Evolutionary conservation across 2,797 vertebrate species (phyloP).

Genomic region (Anguilla pacifica): DNA sequence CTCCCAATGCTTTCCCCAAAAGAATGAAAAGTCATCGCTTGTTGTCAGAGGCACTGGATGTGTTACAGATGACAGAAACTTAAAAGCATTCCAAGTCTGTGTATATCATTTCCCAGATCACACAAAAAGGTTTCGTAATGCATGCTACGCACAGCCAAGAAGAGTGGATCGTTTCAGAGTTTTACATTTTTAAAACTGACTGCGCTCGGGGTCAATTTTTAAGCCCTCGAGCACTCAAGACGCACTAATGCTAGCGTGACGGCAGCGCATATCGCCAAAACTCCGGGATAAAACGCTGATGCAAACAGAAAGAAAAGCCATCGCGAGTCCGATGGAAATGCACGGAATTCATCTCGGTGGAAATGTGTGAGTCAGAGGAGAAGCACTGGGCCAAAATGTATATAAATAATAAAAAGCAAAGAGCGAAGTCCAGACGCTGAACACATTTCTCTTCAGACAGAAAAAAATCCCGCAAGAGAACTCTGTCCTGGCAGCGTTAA

Average conservation of each 20-base stretch:
- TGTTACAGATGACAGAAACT: not conserved
- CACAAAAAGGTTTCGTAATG: not conserved
- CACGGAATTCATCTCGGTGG: slow-evolving; percentile 43
- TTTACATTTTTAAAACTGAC: not conserved
- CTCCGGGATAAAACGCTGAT: slow-evolving; percentile 25
- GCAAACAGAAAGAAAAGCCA: not conserved
- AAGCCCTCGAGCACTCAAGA: not conserved
- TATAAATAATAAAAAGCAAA: slow-evolving; percentile 40
- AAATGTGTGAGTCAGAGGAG: slow-evolving; percentile 52
- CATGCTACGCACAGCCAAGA: not conserved
- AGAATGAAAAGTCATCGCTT: not conserved
- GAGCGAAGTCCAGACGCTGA: slow-evolving; percentile 41
- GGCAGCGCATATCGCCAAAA: not conserved
- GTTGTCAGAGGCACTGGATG: not conserved
- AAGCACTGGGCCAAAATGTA: slow-evolving; percentile 38
- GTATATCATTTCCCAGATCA: not conserved
- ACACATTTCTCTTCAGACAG: slow-evolving; percentile 27
- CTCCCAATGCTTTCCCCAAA: not conserved
- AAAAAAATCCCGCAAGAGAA: slow-evolving; percentile 24
- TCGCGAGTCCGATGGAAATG: slow-evolving; percentile 28
- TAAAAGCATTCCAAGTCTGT: not conserved
- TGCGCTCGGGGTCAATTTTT: not conserved
- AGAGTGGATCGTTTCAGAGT: not conserved
- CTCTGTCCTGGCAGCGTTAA: not conserved
- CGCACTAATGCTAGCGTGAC: not conserved